Evolutionary conservation across 2,113 vertebrate genomes (phyloP), one percentile per base, ranked within the genome.

Genomic region (Haliaeetus leucogaster): DNA sequence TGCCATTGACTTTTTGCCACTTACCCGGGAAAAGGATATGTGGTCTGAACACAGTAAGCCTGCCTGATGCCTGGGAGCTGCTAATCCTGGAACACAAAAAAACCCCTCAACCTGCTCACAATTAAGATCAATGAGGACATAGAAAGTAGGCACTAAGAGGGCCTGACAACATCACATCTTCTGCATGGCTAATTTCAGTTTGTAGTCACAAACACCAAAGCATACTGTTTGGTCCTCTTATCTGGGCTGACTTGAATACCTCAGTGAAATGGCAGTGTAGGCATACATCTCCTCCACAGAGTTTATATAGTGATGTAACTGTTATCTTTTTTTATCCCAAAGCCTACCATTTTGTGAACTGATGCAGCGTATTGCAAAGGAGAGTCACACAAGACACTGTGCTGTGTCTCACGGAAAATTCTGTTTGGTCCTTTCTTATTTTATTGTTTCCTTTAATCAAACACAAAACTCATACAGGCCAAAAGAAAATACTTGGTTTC

Each of bases 331-430:
- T 32, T 62, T 16, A 30, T 48, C 19, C 74, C 62, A 61, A 80
- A 71, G 50, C 16, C 10, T 52, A 20, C 23, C 8, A 12, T 76
- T 82, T 43, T 53, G 18, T 66, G 38, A 93, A 25, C 40, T 74
- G 18, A 70, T 38, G 50, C 40, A 79, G 26, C 23, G 26, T 40
- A 21, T 18, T 58, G 52, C 7, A 55, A 36, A 21, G 0, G 0
- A 72, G 32, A 48, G 53, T 21, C 70, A 45, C 2, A 1, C 6
- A 10, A 68, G 38, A 82, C 19, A 21, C 7, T 25, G 38, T 56
- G n/a, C 59, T 72, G 9, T 50, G 18, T 48, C 53, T 76, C 61
- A 21, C 9, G 29, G 62, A 93, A 71, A 86, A 63, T 7, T 50
- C 12, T 5, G 6, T 48, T 74, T 50, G 27, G 7, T 62, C 19